phyloP scores from a whole-genome alignment of 2,888 invertebrate species.

The Octonoba sinensis region DNA sequence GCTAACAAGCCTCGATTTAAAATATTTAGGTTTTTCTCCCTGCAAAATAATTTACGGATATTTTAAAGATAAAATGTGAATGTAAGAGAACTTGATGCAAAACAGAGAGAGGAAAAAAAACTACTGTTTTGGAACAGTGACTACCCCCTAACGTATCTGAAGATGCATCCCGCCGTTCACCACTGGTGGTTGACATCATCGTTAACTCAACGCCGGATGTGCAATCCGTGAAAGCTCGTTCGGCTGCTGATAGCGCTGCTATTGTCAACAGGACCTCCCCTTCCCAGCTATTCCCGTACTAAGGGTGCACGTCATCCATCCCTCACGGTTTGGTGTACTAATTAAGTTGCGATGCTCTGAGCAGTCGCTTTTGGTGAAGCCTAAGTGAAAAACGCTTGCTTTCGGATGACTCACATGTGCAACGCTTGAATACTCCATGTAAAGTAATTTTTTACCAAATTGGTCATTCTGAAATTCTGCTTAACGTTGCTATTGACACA shows the following conservation, averaged over 20 bases:
- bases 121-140: too few relatives aligned
- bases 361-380: conserved; percentile 37
- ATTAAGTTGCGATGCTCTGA: conserved; percentile 57
- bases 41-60: too few relatives aligned
- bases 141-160: too few relatives aligned
- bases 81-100: too few relatives aligned
- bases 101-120: too few relatives aligned
- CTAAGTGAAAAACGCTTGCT: conserved; percentile 32
- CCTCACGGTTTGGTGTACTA: conserved; percentile 21
- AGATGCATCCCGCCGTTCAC: neutral
- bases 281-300: neutral
- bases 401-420: neutral
- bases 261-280: conserved; percentile 40
- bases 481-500: too few relatives aligned
- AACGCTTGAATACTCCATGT: too few relatives aligned
- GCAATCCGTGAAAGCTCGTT: conserved; percentile 3
- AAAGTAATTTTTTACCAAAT: too few relatives aligned
- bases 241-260: conserved; percentile 27
- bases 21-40: too few relatives aligned
- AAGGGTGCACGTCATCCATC: neutral
- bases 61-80: too few relatives aligned
- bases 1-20: too few relatives aligned
- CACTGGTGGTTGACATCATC: conserved; percentile 44
- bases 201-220: conserved; percentile 19
- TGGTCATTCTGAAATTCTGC: too few relatives aligned